A percentile compares a stretch with the other conserved stretches of the same genome.
phyloP scores from a whole-genome alignment of 2,888 invertebrate species.

The Drosophila prostipennis region DNA sequence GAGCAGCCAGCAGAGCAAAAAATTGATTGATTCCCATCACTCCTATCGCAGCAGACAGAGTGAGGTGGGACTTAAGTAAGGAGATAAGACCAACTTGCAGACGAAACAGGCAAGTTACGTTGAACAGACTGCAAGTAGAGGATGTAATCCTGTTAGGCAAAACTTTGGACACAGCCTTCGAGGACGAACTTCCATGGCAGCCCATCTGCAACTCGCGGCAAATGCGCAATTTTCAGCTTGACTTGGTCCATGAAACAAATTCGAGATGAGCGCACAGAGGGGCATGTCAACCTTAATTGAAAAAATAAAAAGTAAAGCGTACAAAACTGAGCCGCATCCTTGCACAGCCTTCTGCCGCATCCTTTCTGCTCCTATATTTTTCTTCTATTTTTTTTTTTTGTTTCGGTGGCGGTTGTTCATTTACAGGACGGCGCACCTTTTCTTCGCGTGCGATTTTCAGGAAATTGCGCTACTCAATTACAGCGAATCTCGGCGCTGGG shows the following conservation, averaged over 20 bases:
- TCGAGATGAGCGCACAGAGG: slow-evolving; percentile 45
- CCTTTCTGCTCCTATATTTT: slow-evolving; percentile 37
- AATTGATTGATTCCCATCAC: slow-evolving; percentile 63
- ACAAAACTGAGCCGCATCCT: slow-evolving; percentile 41
- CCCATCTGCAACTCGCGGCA: slow-evolving; percentile 39
- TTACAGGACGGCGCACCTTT: slow-evolving; percentile 74
- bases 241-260: slow-evolving; percentile 71
- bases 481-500: slow-evolving; percentile 46
- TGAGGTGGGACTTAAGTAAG: slow-evolving; percentile 10
- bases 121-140: slow-evolving; percentile 28
- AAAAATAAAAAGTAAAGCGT: slow-evolving; percentile 54
- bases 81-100: slow-evolving; percentile 33
- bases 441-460: slow-evolving; percentile 48
- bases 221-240: slow-evolving; percentile 80
- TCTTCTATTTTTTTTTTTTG: not conserved
- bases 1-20: slow-evolving; percentile 59
- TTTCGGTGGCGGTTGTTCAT: slow-evolving; percentile 59
- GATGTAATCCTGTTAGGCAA: slow-evolving; percentile 48
- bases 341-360: slow-evolving; percentile 45
- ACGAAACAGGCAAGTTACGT: slow-evolving; percentile 44
- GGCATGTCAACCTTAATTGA: slow-evolving; percentile 75
- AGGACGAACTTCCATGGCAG: slow-evolving; percentile 27
- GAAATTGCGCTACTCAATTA: slow-evolving; percentile 74
- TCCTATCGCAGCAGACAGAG: slow-evolving; percentile 1
- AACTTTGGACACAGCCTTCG: slow-evolving; percentile 29